Conservation (phyloP, 92 coral and sea anemone species). For the Phymanthus crucifer region DNA sequence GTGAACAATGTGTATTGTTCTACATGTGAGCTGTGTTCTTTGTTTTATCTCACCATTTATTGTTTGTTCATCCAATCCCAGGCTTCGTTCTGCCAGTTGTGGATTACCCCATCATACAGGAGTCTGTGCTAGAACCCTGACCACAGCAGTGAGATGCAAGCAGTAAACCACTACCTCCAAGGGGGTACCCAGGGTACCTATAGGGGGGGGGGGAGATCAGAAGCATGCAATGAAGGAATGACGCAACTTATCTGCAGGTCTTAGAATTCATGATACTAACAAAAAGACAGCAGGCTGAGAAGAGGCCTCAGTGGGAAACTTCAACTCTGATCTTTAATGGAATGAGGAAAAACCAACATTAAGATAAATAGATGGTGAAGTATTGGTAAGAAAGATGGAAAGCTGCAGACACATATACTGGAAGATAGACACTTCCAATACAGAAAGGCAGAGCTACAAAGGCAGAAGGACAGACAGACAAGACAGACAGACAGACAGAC, state of each 20-base stretch:
- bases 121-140: too few relatives aligned
- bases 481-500: background rate
- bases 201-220: background rate
- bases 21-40: too few relatives aligned
- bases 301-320: conserved; percentile 31
- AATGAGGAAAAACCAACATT: background rate
- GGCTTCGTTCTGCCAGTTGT: too few relatives aligned
- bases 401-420: background rate
- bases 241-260: background rate
- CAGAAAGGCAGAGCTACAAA: background rate
- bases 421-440: too few relatives aligned
- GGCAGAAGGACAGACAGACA: background rate
- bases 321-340: conserved; percentile 30
- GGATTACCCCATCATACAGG: too few relatives aligned
- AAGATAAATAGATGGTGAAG: background rate
- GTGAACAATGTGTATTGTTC: too few relatives aligned
- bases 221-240: background rate
- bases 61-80: too few relatives aligned
- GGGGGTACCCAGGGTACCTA: too few relatives aligned
- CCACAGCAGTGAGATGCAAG: too few relatives aligned
- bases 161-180: too few relatives aligned
- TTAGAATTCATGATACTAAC: background rate
- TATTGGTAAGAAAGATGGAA: background rate
- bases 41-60: too few relatives aligned
- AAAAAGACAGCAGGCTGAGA: conserved; percentile 11